Base-by-base conservation (phyloP, 2,797 vertebrate genomes). In the Vultur gryphus region DNA sequence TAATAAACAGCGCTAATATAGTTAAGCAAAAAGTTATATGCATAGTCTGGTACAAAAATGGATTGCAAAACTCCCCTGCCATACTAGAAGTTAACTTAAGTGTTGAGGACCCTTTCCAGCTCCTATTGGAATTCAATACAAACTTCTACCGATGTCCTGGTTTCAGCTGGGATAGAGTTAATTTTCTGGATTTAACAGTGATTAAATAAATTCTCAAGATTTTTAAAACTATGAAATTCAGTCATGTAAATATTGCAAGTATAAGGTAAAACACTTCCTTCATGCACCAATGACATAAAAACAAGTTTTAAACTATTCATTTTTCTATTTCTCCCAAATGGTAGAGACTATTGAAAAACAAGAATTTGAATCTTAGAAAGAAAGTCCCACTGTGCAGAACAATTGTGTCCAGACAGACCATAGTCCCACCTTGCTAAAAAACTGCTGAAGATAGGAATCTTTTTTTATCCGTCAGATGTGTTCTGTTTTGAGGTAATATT, bases 41-140 rank as follows among this genome's bases (percentile, higher is more conserved):
- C 2, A 7, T 20, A 33, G 13, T 23, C 31, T 46, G 29, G 11
- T 37, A 58, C 0, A 5, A 59, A 55, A 29, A 73, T 0, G 0
- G 37, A 82, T 5, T 46, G 57, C 43, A 76, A 89, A 84, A 61
- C 33, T 69, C 73, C 51, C 21, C 18, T 54, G 43, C 24, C 23
- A 23, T 5, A 35, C 29, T 31, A 25, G 29, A 85, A 67, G 16
- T 49, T 48, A 28, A 25, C 31, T 16, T 10, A 33, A 26, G 46
- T 6, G 23, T 10, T 51, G 43, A 87, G 21, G 51, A 69, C 2
- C 5, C 16, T 37, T 77, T 43, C 13, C 26, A 71, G n/a, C 24
- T 71, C 66, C 58, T 39, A 31, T 0, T 66, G 52, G 51, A 92
- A 69, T 52, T 13, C 55, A 52, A 2, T 3, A 4, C 11, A 84